phyloP scores from a whole-genome alignment of 2,888 invertebrate genomes.

The Drosophila nigricruria region DNA sequence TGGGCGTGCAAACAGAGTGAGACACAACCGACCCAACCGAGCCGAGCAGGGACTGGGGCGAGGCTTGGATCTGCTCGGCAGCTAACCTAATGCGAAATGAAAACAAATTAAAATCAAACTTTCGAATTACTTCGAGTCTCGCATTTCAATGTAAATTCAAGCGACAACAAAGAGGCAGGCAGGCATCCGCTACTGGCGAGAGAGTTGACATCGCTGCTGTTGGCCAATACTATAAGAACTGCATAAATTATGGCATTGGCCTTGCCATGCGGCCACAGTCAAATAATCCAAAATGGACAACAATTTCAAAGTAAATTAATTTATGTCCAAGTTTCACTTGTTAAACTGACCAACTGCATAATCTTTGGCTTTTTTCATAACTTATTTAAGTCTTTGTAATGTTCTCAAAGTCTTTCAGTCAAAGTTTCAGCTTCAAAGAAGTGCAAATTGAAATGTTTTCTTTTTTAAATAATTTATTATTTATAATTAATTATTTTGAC shows the following conservation, averaged over 20 bases:
- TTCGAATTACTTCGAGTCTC: slow-evolving; percentile 82
- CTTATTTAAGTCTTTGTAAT: neutral
- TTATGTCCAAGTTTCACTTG: too few species aligned
- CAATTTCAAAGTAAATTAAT: slow-evolving; percentile 15
- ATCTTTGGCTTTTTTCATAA: neutral
- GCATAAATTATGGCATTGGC: slow-evolving; percentile 67
- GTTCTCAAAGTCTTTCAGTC: neutral
- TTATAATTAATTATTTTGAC: too few species aligned
- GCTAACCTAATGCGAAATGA: slow-evolving; percentile 82
- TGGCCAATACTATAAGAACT: slow-evolving; percentile 44
- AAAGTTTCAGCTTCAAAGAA: too few species aligned
- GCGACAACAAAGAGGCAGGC: slow-evolving; percentile 65
- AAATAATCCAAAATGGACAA: slow-evolving; percentile 25
- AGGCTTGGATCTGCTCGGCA: slow-evolving; percentile 36
- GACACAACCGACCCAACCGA: slow-evolving; percentile 9
- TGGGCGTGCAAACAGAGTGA: slow-evolving; percentile 77
- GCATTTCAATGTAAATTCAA: slow-evolving; percentile 82
- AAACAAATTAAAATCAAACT: slow-evolving; percentile 83
- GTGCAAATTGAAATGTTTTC: too few species aligned
- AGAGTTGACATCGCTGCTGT: slow-evolving; percentile 22
- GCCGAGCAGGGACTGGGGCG: slow-evolving; percentile 5
- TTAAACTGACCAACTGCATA: neutral
- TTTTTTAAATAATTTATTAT: too few species aligned
- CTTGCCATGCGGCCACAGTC: slow-evolving; percentile 26
- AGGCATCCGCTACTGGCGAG: neutral